phyloP scores from a whole-genome alignment of 2,797 vertebrate species.

The Paramormyrops hopkinsi region DNA sequence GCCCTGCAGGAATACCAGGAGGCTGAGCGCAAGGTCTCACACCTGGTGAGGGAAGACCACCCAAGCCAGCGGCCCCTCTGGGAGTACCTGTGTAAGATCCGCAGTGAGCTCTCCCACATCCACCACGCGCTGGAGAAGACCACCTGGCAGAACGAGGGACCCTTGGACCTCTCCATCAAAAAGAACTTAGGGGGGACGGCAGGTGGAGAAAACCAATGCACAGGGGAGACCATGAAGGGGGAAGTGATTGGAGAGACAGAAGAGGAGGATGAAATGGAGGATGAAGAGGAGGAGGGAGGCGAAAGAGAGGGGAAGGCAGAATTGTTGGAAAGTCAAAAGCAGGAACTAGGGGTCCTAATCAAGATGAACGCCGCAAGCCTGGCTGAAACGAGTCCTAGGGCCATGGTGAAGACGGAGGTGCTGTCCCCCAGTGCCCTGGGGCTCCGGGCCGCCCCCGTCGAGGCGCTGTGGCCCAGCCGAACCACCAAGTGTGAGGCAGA shows the following conservation, averaged over 20 bases:
- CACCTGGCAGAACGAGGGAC: conserved; percentile 65
- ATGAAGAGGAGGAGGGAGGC: conserved; percentile 40
- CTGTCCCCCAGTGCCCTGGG: conserved; percentile 52
- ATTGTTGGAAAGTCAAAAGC: conserved; percentile 65
- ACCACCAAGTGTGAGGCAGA: conserved; percentile 95
- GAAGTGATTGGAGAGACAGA: conserved; percentile 22
- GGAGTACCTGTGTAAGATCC: conserved; percentile 86
- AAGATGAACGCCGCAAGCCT: conserved; percentile 64
- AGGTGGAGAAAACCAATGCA: conserved; percentile 33
- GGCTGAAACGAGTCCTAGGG: conserved; percentile 34
- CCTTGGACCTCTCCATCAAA: conserved; percentile 87
- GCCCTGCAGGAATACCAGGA: conserved; percentile 82
- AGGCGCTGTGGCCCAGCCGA: conserved; percentile 70
- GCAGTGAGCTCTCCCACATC: conserved; percentile 83
- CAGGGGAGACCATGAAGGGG: conserved; percentile 22
- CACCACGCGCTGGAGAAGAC: conserved; percentile 80
- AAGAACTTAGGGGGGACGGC: conserved; percentile 44
- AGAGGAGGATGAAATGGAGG: conserved; percentile 41
- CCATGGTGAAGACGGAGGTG: conserved; percentile 62
- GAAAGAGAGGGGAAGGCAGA: conserved; percentile 48
- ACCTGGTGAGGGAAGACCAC: conserved; percentile 67
- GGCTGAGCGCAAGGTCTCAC: conserved; percentile 76
- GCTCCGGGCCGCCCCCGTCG: conserved; percentile 54
- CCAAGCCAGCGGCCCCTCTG: conserved; percentile 78
- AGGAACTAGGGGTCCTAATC: conserved; percentile 74